Conservation (phyloP, 2,888 invertebrate species). For the Himalopsyche tibetana region DNA sequence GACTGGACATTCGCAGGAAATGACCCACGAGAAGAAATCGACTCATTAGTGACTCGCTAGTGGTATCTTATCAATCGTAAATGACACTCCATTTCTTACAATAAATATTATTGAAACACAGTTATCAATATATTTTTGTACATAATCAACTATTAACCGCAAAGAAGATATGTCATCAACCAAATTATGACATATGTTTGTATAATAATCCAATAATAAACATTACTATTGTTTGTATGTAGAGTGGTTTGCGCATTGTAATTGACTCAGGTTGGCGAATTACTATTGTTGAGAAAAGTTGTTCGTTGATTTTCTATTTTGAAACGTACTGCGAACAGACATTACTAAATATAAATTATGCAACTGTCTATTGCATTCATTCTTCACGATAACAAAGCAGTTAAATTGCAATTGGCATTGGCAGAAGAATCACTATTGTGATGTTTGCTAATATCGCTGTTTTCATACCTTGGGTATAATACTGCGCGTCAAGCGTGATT, state of each 20-base stretch:
- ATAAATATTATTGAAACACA: background rate
- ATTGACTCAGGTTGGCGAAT: background rate
- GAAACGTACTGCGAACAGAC: background rate
- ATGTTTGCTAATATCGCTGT: background rate
- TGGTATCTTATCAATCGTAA: background rate
- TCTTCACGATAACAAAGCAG: conserved; percentile 22
- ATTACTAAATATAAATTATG: background rate
- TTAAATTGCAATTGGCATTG: conserved; percentile 39
- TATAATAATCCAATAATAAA: background rate
- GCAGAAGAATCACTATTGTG: background rate
- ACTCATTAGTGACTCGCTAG: background rate
- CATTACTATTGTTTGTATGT: background rate
- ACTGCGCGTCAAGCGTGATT: background rate
- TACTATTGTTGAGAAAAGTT: background rate
- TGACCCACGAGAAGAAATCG: conserved; percentile 16
- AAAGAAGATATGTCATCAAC: background rate
- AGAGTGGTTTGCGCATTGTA: background rate
- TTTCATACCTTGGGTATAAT: background rate
- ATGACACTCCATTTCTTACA: background rate
- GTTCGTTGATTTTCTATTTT: background rate
- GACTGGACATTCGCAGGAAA: background rate
- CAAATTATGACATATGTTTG: background rate
- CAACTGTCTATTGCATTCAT: conserved; percentile 27
- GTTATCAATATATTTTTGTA: background rate
- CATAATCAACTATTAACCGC: background rate